Conservation (phyloP, 2,113 vertebrate species). For the Tauraco erythrolophus region DNA sequence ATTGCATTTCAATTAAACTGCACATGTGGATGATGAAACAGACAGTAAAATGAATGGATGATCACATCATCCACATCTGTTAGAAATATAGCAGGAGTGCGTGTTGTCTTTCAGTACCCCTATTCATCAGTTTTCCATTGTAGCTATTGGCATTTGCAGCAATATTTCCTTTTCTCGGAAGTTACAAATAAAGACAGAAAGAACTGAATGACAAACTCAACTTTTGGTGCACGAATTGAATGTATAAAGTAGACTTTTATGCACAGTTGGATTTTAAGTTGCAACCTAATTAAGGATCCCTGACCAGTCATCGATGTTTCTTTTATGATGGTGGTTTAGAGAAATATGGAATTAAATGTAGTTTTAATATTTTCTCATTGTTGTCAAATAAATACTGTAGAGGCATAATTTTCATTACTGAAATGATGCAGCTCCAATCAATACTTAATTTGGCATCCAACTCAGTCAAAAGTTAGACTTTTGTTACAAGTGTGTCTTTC, state of each 20-base stretch:
- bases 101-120: not conserved
- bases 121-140: not conserved
- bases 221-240: not conserved
- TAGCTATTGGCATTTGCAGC: not conserved
- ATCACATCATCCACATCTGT: not conserved
- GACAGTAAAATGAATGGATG: constrained; percentile 17
- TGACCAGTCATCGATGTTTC: not conserved
- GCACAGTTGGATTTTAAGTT: not conserved
- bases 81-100: not conserved
- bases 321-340: not conserved
- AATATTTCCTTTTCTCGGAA: not conserved
- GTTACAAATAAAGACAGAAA: not conserved
- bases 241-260: not conserved
- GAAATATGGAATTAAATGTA: not conserved
- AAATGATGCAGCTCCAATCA: not conserved
- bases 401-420: not conserved
- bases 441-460: not conserved
- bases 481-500: not conserved
- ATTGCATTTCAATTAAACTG: constrained; percentile 42
- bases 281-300: not conserved
- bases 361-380: not conserved
- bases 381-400: not conserved
- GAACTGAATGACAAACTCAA: not conserved
- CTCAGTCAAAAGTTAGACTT: constrained; percentile 6
- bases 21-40: constrained; percentile 6